A percentile compares a stretch with the other conserved stretches of the same genome.
Conservation (phyloP, 2,888 invertebrate species). For the Subacronicta megacephala region DNA sequence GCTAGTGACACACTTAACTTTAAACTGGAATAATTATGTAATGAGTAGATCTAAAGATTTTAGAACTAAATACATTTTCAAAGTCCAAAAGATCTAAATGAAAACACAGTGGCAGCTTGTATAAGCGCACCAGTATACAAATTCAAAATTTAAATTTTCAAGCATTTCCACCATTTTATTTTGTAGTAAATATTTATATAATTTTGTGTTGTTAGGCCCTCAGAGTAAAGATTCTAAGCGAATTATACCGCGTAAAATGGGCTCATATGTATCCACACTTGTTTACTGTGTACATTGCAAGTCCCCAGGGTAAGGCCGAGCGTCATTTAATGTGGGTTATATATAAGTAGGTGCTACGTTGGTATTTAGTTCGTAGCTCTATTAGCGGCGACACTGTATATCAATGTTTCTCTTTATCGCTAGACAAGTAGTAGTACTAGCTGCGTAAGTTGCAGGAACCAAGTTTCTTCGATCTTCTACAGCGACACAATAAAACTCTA, state of each 20-base stretch:
- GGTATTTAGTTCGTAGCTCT: slow-evolving; percentile 31
- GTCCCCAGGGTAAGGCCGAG: slow-evolving; percentile 21
- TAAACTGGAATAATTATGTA: slow-evolving; percentile 23
- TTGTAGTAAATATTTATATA: slow-evolving; percentile 39
- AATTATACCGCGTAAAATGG: slow-evolving; percentile 31
- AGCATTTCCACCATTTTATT: slow-evolving; percentile 41
- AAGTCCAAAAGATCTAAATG: slow-evolving; percentile 14
- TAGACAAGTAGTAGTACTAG: background rate
- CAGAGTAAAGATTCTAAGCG: slow-evolving; percentile 44
- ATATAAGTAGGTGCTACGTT: slow-evolving; percentile 26
- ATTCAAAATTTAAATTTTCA: slow-evolving; percentile 17
- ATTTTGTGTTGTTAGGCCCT: slow-evolving; percentile 32
- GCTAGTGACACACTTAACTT: slow-evolving; percentile 21
- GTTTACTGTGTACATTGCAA: slow-evolving; percentile 37
- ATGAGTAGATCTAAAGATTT: slow-evolving; percentile 19
- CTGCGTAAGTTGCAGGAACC: slow-evolving; percentile 5
- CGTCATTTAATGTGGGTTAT: slow-evolving; percentile 44
- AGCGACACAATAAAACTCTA: too few species aligned
- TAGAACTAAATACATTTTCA: background rate
- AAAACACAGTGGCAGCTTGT: slow-evolving; percentile 15
- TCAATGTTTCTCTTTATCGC: slow-evolving; percentile 17
- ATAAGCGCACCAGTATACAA: slow-evolving; percentile 5
- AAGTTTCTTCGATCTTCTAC: background rate
- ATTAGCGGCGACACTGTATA: slow-evolving; percentile 40
- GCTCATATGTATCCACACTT: slow-evolving; percentile 27